Base-by-base conservation (phyloP, 2,113 vertebrate genomes). In the Cairina moschata region DNA sequence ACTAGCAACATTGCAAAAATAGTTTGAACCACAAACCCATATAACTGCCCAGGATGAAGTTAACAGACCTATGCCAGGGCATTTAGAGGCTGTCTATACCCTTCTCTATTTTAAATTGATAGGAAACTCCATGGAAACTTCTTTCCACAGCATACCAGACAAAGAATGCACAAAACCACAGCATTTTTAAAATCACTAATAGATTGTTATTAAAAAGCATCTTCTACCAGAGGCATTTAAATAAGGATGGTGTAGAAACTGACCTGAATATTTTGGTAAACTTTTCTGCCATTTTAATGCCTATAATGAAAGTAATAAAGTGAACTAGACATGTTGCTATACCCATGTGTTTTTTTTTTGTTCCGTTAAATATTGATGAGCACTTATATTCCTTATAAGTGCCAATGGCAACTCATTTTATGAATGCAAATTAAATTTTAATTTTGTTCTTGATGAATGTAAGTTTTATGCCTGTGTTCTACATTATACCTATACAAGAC, bases 341-440 rank as follows among this genome's bases (percentile, higher is more conserved):
- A 2, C 2, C 4, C 31, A 80, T 40, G 50, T 34, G 13, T 54
- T 6, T 12, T 50, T 66, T 65, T 52, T 86, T 86, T n/a, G 63
- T 7, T 3, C 22, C 17, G 31, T 52, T 91, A 91, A 94, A 71
- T 75, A 81, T n/a, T 54, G 36, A 8, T 66, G 62, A 74, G 44
- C 91, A 68, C 31, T 83, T 79, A 42, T 3, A 90, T 44, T 87
- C 67, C 40, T 62, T 71, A 56, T 10, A 38, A 77, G n/a, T 82
- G 59, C 10, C 63, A 91, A 52, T 2, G 65, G 21, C 50, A 95
- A 91, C 26, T 75, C 31, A 84, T 67, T 90, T 92, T 75, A 38
- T 52, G 74, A 95, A 66, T 65, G 9, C 9, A 88, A 96, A 87
- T 50, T 50, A 73, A 78, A 83, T 94, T 81, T 65, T 68, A 72